phyloP scores from a whole-genome alignment of 1,140 invertebrate genomes.

The Zaprionus capensis region DNA sequence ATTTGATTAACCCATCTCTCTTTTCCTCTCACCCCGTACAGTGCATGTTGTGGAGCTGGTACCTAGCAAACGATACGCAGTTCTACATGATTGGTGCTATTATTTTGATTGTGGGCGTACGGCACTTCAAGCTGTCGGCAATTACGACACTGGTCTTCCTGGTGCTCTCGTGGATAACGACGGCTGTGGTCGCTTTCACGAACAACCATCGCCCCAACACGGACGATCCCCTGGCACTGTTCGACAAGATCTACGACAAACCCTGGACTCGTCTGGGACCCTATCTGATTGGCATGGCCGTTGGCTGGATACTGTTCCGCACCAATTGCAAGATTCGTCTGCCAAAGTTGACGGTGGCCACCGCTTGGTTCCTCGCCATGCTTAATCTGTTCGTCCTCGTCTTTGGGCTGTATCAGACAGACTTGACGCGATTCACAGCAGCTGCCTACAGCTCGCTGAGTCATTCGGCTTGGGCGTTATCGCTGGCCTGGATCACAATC shows the following conservation, averaged over 20 bases:
- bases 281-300: conserved; percentile 92
- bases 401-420: conserved; percentile 90
- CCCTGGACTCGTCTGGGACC: conserved; percentile 93
- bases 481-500: conserved; percentile 93
- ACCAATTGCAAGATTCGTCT: conserved; percentile 92
- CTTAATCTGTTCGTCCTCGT: conserved; percentile 88
- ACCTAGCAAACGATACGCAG: conserved; percentile 93
- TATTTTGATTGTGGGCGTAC: conserved; percentile 89
- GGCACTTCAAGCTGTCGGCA: conserved; percentile 90
- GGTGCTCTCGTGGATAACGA: conserved; percentile 91
- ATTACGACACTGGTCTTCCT: conserved; percentile 87
- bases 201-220: conserved; percentile 92
- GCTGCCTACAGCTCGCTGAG: conserved; percentile 93
- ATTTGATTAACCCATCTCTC: background rate
- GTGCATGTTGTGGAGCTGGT: conserved; percentile 96
- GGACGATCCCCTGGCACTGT: conserved; percentile 92
- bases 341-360: conserved; percentile 88
- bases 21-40: conserved; percentile 68
- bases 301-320: conserved; percentile 92
- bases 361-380: conserved; percentile 89
- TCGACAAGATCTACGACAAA: conserved; percentile 95
- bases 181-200: conserved; percentile 90
- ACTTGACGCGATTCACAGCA: conserved; percentile 88
- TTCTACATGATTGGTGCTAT: conserved; percentile 92
- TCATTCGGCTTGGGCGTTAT: conserved; percentile 93